A percentile compares a stretch with the other conserved stretches of the same genome.
phyloP scores from a whole-genome alignment of 1,140 invertebrate species.

The Pygmarrhopalites habei region DNA sequence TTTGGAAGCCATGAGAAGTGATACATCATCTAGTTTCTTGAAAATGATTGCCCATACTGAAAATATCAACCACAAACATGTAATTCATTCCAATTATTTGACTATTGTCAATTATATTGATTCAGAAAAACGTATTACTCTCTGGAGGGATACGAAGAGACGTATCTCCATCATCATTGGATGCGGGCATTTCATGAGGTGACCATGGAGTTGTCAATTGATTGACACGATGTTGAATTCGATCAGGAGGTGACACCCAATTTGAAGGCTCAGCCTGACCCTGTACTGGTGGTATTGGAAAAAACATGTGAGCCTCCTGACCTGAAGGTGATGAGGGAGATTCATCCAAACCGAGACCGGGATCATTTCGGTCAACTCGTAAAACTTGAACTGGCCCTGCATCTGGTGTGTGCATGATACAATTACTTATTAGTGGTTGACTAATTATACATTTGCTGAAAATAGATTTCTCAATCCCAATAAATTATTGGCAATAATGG shows the following conservation, averaged over 20 bases:
- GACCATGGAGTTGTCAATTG: conserved; percentile 47
- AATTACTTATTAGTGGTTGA: too few species aligned
- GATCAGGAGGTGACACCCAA: conserved; percentile 7
- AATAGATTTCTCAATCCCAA: too few species aligned
- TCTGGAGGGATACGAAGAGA: conserved; percentile 52
- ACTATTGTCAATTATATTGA: too few species aligned
- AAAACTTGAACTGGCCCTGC: too few species aligned
- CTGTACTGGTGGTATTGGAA: background rate
- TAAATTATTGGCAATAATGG: too few species aligned
- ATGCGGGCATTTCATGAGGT: conserved; percentile 43
- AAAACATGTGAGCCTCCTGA: too few species aligned
- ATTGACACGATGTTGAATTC: conserved; percentile 46
- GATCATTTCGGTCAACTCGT: background rate
- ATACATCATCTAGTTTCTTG: conserved; percentile 81
- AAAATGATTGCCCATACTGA: conserved; percentile 78
- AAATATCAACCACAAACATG: too few species aligned
- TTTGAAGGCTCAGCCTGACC: background rate
- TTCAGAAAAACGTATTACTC: conserved; percentile 48
- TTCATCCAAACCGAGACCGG: conserved; percentile 3
- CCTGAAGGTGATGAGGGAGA: background rate
- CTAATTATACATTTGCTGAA: too few species aligned
- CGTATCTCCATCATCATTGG: conserved; percentile 49
- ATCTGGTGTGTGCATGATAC: too few species aligned
- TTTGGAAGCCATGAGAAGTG: conserved; percentile 74
- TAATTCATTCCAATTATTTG: too few species aligned